phyloP scores from a whole-genome alignment of 2,888 invertebrate genomes.

The Caenorhabditis japonica region DNA sequence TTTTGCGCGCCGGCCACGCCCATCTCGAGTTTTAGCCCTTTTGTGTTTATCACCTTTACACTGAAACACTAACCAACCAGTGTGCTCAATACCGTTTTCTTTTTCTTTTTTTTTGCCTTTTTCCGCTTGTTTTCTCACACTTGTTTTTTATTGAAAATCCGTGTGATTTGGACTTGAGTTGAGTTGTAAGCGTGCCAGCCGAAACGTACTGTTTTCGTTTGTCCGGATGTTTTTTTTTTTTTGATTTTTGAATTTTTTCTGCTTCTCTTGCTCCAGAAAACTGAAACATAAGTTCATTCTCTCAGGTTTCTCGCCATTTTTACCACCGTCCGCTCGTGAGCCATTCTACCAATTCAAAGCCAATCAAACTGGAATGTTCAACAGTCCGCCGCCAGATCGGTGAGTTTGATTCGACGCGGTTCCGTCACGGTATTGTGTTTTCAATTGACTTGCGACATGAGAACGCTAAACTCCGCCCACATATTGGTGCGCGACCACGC shows the following conservation, averaged over 20 bases:
- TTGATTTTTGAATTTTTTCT: slow-evolving; percentile 5
- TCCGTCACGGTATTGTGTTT: no score
- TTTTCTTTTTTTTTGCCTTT: slow-evolving; percentile 1
- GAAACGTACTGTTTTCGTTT: slow-evolving; percentile 38
- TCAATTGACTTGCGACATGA: no score
- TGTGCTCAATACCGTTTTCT: not conserved
- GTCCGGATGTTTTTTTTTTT: slow-evolving; percentile 1
- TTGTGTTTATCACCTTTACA: slow-evolving; percentile 13
- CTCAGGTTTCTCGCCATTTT: slow-evolving; percentile 70
- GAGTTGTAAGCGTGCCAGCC: slow-evolving; percentile 30
- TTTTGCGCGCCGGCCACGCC: slow-evolving; percentile 20
- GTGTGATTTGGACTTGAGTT: no score
- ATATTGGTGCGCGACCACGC: no score
- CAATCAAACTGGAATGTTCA: slow-evolving; percentile 74
- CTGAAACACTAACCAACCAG: slow-evolving; percentile 17
- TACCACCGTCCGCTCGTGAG: slow-evolving; percentile 66
- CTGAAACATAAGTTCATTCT: slow-evolving; percentile 13
- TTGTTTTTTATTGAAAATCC: slow-evolving; percentile 7
- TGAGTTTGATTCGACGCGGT: not conserved
- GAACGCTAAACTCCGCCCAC: not conserved
- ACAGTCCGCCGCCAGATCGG: slow-evolving; percentile 69
- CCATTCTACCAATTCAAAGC: slow-evolving; percentile 75
- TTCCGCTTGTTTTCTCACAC: not conserved
- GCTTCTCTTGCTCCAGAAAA: no score
- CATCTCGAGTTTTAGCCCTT: slow-evolving; percentile 8